These are phyloP conservation scores for Drosophila chauvacae DNA, from an alignment of 1,140 invertebrate species.

Conservation along the genomic window DNA sequence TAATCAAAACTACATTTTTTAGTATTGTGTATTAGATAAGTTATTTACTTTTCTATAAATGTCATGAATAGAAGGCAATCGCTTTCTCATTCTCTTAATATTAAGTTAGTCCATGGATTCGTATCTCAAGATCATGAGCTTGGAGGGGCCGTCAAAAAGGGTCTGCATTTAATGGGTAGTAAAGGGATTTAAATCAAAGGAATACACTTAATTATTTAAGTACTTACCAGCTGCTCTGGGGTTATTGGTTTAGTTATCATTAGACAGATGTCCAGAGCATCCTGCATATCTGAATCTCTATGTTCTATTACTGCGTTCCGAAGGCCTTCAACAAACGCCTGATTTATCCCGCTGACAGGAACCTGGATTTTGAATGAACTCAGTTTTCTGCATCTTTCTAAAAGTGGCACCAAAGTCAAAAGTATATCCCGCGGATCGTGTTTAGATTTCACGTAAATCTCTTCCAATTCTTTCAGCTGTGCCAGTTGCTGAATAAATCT, in stretches of 20 bases:
- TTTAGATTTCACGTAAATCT: neutral
- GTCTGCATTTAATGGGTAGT: neutral
- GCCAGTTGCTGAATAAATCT: slow-evolving; percentile 1
- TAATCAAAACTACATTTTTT: neutral
- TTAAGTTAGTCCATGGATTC: neutral
- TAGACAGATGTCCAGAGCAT: neutral
- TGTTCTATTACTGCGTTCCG: neutral
- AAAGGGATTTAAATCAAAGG: neutral
- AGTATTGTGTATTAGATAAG: neutral
- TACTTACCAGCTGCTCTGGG: neutral
- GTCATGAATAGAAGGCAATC: neutral
- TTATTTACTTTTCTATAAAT: neutral
- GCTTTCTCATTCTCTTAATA: no score
- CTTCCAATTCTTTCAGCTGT: slow-evolving; percentile 2
- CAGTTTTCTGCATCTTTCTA: slow-evolving; percentile 7
- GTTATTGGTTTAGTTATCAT: neutral
- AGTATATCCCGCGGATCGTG: neutral
- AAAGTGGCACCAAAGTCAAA: neutral
- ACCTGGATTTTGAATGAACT: neutral
- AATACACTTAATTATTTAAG: neutral
- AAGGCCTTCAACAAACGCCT: neutral
- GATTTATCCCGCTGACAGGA: neutral
- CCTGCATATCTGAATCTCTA: neutral
- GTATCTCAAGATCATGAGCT: neutral
- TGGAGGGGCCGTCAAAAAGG: neutral